A percentile compares a stretch with the other conserved stretches of the same genome.
phyloP scores from a whole-genome alignment of 2,797 vertebrate genomes.

The Thalassophryne amazonica region DNA sequence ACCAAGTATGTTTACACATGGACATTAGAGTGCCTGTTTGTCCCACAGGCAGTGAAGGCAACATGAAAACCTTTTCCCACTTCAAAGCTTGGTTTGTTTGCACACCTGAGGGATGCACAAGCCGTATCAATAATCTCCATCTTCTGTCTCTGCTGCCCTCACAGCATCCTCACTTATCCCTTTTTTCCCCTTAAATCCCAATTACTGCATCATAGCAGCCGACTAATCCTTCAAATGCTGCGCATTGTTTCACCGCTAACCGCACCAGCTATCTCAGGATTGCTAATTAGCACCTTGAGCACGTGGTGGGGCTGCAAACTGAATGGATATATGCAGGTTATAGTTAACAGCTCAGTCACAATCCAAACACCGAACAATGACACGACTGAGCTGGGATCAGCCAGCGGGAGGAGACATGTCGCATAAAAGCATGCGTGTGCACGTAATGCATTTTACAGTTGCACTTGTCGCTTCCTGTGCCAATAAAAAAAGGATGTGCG shows the following conservation, averaged over 20 bases:
- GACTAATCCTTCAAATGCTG: slow-evolving; percentile 11
- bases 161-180: background rate
- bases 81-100: slow-evolving; percentile 50
- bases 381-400: slow-evolving; percentile 4
- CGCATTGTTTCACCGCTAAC: slow-evolving; percentile 14
- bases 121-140: slow-evolving; percentile 26
- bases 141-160: slow-evolving; percentile 2
- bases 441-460: slow-evolving; percentile 9
- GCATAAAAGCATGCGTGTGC: background rate
- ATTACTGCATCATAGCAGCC: slow-evolving; percentile 18
- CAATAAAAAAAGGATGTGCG: slow-evolving; percentile 28
- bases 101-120: slow-evolving; percentile 30
- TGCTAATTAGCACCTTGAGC: slow-evolving; percentile 1
- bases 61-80: slow-evolving; percentile 34
- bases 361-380: slow-evolving; percentile 7
- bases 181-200: slow-evolving; percentile 22
- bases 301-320: background rate
- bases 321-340: slow-evolving; percentile 2
- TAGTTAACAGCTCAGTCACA: slow-evolving; percentile 34
- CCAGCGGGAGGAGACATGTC: background rate
- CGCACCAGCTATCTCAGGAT: background rate
- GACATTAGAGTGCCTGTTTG: slow-evolving; percentile 27
- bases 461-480: slow-evolving; percentile 36
- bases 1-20: slow-evolving; percentile 33
- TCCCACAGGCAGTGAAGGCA: slow-evolving; percentile 23